Percentiles rank a stretch among this genome's conserved stretches.
These are phyloP conservation scores for Lacerta bilineata DNA, from an alignment of 2,797 vertebrate genomes.

Conservation along the genomic window DNA sequence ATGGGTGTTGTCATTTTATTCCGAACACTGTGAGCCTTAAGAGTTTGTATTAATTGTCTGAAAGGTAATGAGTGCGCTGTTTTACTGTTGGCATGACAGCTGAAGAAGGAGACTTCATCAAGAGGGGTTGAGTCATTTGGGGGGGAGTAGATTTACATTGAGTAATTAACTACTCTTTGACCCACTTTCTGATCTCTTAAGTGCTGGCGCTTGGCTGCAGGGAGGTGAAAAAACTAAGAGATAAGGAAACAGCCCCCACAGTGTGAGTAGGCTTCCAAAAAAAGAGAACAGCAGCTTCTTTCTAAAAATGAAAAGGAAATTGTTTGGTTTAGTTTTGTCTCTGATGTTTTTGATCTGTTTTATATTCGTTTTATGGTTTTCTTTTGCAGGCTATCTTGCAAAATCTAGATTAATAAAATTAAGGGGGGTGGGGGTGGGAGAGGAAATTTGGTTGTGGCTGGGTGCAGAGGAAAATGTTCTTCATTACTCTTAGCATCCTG, in stretches of 20 bases:
- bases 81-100: constrained; percentile 41
- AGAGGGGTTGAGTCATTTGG: constrained; percentile 70
- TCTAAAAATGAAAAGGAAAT: no score
- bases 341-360: no score
- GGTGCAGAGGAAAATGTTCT: no score
- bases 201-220: constrained; percentile 51
- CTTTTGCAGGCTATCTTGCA: no score
- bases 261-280: no score
- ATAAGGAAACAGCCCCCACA: constrained; percentile 12
- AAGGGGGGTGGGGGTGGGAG: no score
- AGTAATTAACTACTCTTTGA: constrained; percentile 70
- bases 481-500: no score
- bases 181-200: constrained; percentile 58
- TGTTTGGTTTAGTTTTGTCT: no score
- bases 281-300: no score
- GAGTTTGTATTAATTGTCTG: constrained; percentile 60
- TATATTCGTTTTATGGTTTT: no score
- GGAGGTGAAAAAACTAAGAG: constrained; percentile 19
- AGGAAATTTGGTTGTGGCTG: no score
- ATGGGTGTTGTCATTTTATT: constrained; percentile 53
- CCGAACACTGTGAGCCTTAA: constrained; percentile 20
- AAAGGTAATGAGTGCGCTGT: constrained; percentile 60
- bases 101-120: constrained; percentile 39
- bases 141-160: constrained; percentile 55
- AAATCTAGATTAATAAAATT: no score